Base-by-base conservation (phyloP, 2,113 vertebrate genomes). In the Lichenostomus cassidix region DNA sequence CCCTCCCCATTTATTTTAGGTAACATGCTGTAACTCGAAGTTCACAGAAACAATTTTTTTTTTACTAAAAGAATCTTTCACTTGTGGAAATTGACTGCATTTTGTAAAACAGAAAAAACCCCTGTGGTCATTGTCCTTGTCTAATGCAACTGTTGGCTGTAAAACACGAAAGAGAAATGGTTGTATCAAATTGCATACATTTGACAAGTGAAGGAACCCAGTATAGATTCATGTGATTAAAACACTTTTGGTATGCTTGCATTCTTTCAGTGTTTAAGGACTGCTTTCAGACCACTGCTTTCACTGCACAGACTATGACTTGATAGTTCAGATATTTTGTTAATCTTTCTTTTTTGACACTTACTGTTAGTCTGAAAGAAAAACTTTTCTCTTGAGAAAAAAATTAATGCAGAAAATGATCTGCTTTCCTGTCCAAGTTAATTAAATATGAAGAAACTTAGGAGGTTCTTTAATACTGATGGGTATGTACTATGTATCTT, bases 161-260 rank as follows among this genome's bases (percentile, higher is more conserved):
- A 75, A 92, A 83, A 86, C 92, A 88, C 92, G 71, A 90, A 93
- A 95, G 82, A 71, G 80, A 89, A 88, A 67, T 70, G 60, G 60
- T 47, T 92, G 47, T 88, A 85, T 95, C 71, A 59, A 70, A 73
- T 94, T 90, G 91, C 77, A 29, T 83, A 28, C 39, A 7, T 90
- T 87, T 93, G 95, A 94, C 89, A 95, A 93, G 83, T 93, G 94
- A 95, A 89, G 89, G 53, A 95, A 97, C 81, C 76, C 95, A 95
- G 90, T 83, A 31, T 22, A 69, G 71, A 59, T 93, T 67, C 23
- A 31, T 94, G 86, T 56, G 86, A 92, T 93, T 87, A 86, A 93
- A 96, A 55, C 67, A 31, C 60, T 90, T 88, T 16, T 63, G 88
- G 59, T 74, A 88, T 70, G 86, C 35, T 90, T 86, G 85, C 65